Percentiles rank a stretch among this genome's conserved stretches.
Conservation (phyloP, 2,888 invertebrate species). For the Arrhopalites spinosus region DNA sequence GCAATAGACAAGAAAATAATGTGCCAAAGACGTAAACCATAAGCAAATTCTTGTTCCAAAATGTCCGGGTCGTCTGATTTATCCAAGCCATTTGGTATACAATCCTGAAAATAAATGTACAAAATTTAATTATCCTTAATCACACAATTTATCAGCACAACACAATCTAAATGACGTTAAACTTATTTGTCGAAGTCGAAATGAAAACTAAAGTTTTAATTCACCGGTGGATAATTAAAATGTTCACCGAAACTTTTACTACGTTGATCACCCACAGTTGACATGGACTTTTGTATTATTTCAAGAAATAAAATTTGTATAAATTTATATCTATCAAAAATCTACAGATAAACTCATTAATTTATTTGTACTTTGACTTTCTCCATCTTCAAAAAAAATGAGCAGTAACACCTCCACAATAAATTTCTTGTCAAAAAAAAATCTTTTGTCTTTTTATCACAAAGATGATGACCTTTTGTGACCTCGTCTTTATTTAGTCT, state of each 20-base stretch:
- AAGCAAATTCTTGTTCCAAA: constrained; percentile 70
- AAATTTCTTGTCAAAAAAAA: not conserved
- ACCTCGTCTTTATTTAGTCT: too few species aligned
- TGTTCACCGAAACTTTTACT: constrained; percentile 25
- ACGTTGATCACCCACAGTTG: constrained; percentile 19
- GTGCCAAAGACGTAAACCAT: constrained; percentile 80
- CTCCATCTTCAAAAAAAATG: not conserved
- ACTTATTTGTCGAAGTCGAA: not conserved
- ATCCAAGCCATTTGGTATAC: constrained; percentile 17
- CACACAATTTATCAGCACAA: not conserved
- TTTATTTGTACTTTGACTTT: not conserved
- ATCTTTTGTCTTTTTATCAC: too few species aligned
- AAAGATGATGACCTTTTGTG: too few species aligned
- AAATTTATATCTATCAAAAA: not conserved
- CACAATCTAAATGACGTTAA: not conserved
- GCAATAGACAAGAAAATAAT: constrained; percentile 73
- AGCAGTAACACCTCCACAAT: not conserved
- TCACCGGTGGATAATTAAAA: constrained; percentile 13
- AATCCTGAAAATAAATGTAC: constrained; percentile 23
- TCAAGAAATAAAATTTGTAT: not conserved
- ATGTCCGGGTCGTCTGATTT: constrained; percentile 10
- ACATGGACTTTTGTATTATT: not conserved
- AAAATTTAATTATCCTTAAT: not conserved
- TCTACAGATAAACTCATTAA: not conserved
- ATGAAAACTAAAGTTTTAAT: not conserved